Percentiles rank a stretch among this genome's conserved stretches.
These are phyloP conservation scores for Diacarnus erythraeanus DNA, from an alignment of 37 sponge, comb jelly and placozoan genomes.

Conservation along the genomic window DNA sequence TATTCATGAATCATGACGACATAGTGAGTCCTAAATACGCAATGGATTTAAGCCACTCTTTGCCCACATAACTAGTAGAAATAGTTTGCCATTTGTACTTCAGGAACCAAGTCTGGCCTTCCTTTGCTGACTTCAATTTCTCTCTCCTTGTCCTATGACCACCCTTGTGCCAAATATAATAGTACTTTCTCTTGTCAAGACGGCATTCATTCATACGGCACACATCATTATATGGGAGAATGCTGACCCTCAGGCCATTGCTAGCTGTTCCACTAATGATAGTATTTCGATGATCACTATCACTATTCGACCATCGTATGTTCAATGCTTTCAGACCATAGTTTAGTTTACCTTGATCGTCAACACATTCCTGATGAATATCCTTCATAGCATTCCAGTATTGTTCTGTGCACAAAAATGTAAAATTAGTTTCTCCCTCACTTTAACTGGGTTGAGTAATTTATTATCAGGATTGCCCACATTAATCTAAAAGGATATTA, in stretches of 20 bases:
- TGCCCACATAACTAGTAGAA: neutral
- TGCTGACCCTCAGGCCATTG: constrained; percentile 34
- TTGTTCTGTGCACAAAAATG: too few relatives aligned
- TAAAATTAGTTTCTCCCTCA: too few relatives aligned
- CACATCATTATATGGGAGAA: constrained; percentile 24
- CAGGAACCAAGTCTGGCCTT: constrained; percentile 35
- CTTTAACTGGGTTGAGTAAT: too few relatives aligned
- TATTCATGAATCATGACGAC: neutral
- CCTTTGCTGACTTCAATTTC: constrained; percentile 15
- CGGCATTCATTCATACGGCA: constrained; percentile 22
- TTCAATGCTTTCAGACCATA: constrained; percentile 28
- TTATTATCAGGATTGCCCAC: too few relatives aligned
- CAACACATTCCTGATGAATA: neutral
- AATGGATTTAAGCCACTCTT: constrained; percentile 20
- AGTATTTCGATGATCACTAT: neutral
- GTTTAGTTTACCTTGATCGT: constrained; percentile 60
- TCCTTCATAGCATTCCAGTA: constrained; percentile 36
- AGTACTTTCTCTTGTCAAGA: neutral
- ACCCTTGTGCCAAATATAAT: constrained; percentile 52
- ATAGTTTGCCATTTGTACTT: constrained; percentile 16
- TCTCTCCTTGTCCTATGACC: neutral
- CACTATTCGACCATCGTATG: constrained; percentile 10
- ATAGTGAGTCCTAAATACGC: neutral
- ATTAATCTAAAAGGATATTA: too few relatives aligned
- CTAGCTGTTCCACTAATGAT: neutral